Conservation (phyloP, 1,140 invertebrate genomes). For the Cydia fagiglandana region DNA sequence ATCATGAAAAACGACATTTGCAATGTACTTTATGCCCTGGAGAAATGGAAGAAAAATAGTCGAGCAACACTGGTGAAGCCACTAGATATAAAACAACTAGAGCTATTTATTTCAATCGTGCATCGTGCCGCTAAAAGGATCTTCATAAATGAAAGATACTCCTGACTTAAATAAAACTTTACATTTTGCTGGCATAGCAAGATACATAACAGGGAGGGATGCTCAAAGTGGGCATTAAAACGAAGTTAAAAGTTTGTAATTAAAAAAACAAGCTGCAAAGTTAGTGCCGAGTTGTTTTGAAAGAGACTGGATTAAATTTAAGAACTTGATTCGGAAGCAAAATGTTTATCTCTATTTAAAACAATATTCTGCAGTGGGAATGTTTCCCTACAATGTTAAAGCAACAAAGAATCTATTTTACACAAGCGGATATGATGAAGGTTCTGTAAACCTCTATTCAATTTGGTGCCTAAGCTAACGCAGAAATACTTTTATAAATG, state of each 20-base stretch:
- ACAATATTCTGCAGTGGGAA: background rate
- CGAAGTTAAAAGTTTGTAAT: conserved; percentile 20
- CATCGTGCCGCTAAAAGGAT: background rate
- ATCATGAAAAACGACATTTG: background rate
- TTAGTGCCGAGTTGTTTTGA: conserved; percentile 11
- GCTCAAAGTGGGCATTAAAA: conserved; percentile 14
- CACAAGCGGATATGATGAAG: background rate
- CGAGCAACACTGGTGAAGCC: background rate
- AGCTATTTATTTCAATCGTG: background rate
- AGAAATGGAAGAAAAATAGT: conserved; percentile 1
- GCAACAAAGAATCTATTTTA: background rate
- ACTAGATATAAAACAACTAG: background rate
- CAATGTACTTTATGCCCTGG: too few relatives aligned
- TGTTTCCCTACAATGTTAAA: background rate
- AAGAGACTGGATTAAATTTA: conserved; percentile 15
- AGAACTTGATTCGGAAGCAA: background rate
- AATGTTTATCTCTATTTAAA: conserved; percentile 5
- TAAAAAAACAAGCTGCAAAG: conserved; percentile 19
- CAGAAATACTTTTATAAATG: background rate
- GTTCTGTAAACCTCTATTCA: conserved; percentile 12
- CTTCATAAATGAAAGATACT: background rate
- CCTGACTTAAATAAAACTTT: background rate
- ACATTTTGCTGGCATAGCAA: background rate
- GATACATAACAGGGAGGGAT: conserved; percentile 2
- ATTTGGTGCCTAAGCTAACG: background rate